Evolutionary conservation across 2,113 vertebrate species (phyloP).

Genomic region (Poecilia latipinna): DNA sequence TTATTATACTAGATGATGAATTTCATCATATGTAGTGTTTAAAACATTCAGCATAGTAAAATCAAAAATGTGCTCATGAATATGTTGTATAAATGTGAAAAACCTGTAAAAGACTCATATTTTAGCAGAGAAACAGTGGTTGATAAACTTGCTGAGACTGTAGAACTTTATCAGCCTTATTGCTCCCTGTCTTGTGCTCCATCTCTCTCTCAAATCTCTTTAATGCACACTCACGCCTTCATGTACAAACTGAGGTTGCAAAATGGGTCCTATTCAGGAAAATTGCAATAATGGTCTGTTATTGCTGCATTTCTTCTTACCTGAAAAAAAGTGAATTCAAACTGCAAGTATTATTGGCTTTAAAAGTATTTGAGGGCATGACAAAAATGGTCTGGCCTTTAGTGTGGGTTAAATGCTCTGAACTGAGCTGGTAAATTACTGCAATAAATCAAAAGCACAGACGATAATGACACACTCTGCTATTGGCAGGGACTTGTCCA

Average conservation of each 20-base stretch:
- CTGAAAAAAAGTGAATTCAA: conserved; percentile 33
- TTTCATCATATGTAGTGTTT: background rate
- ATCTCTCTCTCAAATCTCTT: conserved; percentile 33
- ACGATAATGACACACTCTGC: conserved; percentile 33
- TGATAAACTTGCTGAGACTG: conserved; percentile 2
- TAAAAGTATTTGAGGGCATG: conserved; percentile 44
- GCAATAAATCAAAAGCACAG: conserved; percentile 42
- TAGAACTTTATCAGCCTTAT: conserved; percentile 7
- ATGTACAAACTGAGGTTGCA: conserved; percentile 35
- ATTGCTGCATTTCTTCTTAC: conserved; percentile 48
- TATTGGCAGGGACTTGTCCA: conserved; percentile 30
- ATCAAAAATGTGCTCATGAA: background rate
- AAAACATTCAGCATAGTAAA: background rate
- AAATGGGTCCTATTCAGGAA: conserved; percentile 63
- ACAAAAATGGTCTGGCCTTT: conserved; percentile 38
- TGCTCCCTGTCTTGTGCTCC: conserved; percentile 15
- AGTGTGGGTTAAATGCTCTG: conserved; percentile 53
- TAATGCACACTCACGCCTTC: conserved; percentile 52
- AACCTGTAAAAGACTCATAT: conserved; percentile 1
- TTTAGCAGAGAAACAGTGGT: background rate
- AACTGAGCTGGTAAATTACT: conserved; percentile 49
- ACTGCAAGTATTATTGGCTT: conserved; percentile 51
- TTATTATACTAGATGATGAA: background rate
- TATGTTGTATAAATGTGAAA: background rate
- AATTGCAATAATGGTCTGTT: conserved; percentile 65